These are phyloP conservation scores for Caranx ignobilis DNA, from an alignment of 2,113 vertebrate species.

Conservation along the genomic window DNA sequence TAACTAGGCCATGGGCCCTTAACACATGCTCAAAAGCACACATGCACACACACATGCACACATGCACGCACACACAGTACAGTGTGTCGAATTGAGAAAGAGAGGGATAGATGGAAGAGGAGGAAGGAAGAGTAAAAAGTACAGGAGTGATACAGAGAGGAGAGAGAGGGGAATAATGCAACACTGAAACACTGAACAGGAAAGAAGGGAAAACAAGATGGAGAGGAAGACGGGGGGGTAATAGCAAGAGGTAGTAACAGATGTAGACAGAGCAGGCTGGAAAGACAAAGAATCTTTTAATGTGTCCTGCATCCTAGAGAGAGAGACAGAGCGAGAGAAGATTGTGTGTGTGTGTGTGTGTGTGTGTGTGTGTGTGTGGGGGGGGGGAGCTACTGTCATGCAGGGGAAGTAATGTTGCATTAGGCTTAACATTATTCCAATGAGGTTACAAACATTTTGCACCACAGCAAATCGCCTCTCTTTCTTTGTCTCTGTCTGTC, in stretches of 20 bases:
- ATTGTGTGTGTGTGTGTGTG: not conserved
- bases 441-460: slow-evolving; percentile 50
- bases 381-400: slow-evolving; percentile 8
- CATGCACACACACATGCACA: not conserved
- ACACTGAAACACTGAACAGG: not conserved
- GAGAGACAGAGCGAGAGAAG: not conserved
- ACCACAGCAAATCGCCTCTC: slow-evolving; percentile 27
- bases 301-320: slow-evolving; percentile 2
- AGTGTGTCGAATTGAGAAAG: slow-evolving; percentile 21
- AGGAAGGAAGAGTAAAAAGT: not conserved
- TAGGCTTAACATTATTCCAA: slow-evolving; percentile 48
- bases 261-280: not conserved
- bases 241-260: slow-evolving; percentile 1
- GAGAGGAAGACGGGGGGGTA: not conserved
- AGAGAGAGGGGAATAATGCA: not conserved
- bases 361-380: not conserved
- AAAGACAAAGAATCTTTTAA: slow-evolving; percentile 22
- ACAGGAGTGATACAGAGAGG: not conserved
- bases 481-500: not conserved
- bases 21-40: not conserved
- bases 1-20: slow-evolving; percentile 67
- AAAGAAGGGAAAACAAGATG: not conserved
- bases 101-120: slow-evolving; percentile 9
- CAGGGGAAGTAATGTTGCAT: slow-evolving; percentile 38
- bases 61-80: not conserved